Percentiles rank a stretch among this genome's conserved stretches.
These are phyloP conservation scores for Myotis planiceps DNA, from an alignment of 2,797 vertebrate species.

Conservation along the genomic window DNA sequence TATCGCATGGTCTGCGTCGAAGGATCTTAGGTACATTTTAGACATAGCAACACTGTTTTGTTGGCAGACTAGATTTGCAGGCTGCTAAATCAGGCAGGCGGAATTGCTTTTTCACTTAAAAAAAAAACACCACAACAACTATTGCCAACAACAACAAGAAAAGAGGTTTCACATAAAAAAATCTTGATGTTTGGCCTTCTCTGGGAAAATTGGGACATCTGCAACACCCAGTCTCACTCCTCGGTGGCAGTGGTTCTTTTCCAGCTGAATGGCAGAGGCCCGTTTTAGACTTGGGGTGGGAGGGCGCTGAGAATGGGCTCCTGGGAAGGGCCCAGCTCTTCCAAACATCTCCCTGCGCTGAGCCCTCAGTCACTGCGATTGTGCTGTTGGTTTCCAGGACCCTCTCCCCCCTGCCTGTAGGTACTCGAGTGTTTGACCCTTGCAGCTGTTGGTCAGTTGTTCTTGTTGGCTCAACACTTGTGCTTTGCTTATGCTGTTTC, in stretches of 20 bases:
- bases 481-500: not conserved
- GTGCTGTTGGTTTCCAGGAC: not conserved
- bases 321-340: not conserved
- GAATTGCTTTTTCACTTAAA: not conserved
- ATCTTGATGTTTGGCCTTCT: not conserved
- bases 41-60: not conserved
- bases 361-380: not conserved
- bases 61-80: not conserved
- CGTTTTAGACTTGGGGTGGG: not conserved
- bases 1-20: not conserved
- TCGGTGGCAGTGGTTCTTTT: not conserved
- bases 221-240: not conserved
- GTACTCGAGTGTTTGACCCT: not conserved
- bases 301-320: not conserved
- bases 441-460: conserved; percentile 30
- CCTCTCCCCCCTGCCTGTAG: not conserved
- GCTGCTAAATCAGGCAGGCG: not conserved
- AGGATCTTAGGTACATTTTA: not conserved
- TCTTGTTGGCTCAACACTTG: not conserved
- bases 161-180: not conserved
- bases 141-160: not conserved
- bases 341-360: not conserved
- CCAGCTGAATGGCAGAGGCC: not conserved
- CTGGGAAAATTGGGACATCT: not conserved
- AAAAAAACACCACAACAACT: not conserved